phyloP scores from a whole-genome alignment of 2,888 invertebrate species.

The Danaus chrysippus region DNA sequence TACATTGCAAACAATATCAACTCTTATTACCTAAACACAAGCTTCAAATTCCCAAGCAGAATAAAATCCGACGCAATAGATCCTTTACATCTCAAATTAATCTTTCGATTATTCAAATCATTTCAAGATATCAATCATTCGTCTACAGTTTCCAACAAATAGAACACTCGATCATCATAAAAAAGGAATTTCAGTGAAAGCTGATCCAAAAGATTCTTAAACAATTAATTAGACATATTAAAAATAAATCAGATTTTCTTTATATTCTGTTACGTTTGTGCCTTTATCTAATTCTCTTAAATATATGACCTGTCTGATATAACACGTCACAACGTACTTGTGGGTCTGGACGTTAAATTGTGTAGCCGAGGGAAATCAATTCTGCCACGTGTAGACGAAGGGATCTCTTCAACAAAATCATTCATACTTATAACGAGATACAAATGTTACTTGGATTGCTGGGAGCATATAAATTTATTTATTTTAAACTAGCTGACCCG shows the following conservation, averaged over 20 bases:
- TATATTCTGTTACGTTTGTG: too few relatives aligned
- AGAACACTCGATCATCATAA: neutral
- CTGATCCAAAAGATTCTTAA: neutral
- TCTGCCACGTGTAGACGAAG: neutral
- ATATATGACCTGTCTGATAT: neutral
- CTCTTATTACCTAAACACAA: conserved; percentile 16
- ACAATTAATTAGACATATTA: neutral
- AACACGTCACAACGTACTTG: neutral
- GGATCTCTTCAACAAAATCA: too few relatives aligned
- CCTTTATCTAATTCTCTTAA: too few relatives aligned
- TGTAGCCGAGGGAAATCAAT: conserved; percentile 1
- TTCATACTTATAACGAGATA: too few relatives aligned
- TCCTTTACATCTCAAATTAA: conserved; percentile 7
- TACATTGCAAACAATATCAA: conserved; percentile 38
- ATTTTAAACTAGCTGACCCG: too few relatives aligned
- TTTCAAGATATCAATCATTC: neutral
- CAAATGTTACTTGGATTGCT: too few relatives aligned
- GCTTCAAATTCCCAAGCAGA: conserved; percentile 9
- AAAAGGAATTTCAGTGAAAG: neutral
- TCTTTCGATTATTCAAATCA: neutral
- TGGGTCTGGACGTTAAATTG: neutral
- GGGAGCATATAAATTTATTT: too few relatives aligned
- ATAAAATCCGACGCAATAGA: neutral
- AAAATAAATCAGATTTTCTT: neutral
- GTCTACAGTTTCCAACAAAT: neutral